Base-by-base conservation (phyloP, 2,888 invertebrate species). In the Lasioglossum zephyrum region DNA sequence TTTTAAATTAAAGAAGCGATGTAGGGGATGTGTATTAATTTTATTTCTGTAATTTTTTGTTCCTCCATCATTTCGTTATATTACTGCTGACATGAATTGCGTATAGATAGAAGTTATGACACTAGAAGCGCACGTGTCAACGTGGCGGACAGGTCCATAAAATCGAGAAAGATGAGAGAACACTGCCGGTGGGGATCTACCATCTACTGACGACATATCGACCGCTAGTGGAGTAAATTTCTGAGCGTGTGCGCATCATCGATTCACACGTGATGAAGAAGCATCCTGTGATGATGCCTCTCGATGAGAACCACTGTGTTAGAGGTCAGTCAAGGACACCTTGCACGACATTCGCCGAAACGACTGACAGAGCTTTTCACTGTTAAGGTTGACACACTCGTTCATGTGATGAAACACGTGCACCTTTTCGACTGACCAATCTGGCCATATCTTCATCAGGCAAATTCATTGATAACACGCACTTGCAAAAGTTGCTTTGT, bases 281-380 rank as follows among this genome's bases (percentile, higher is more conserved):
- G 69, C 11, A 22, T 22, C 41, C 11, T n/a, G 22, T 41, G 18
- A 1, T 22, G 26, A 41, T 77, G 66, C 49, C 39, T 63, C 16
- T 41, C 8, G 70, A 73, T 94, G 94, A 93, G 93, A 91, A 91
- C 86, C 93, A 63, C 89, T 82, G 88, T 16, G 85, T 88, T 91
- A 90, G 90, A 93, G 94, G 93, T 93, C 92, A 89, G 63, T 79
- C 93, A 94, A 94, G 93, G 93, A 92, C 93, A 94, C 93, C 92
- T 93, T 92, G 88, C 73, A 73, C 84, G 93, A 93, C 92, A 93
- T 94, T 94, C 87, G 76, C 13, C 76, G 87, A 81, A 88, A 91
- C 85, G 85, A 84, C 13, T 69, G 73, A 76, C 63, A 39, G 49
- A 72, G 79, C 60, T 81, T 88, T 87, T 85, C 85, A 36, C 69